Evolutionary conservation across 2,797 vertebrate species (phyloP).

Genomic region (Semotilus atromaculatus): DNA sequence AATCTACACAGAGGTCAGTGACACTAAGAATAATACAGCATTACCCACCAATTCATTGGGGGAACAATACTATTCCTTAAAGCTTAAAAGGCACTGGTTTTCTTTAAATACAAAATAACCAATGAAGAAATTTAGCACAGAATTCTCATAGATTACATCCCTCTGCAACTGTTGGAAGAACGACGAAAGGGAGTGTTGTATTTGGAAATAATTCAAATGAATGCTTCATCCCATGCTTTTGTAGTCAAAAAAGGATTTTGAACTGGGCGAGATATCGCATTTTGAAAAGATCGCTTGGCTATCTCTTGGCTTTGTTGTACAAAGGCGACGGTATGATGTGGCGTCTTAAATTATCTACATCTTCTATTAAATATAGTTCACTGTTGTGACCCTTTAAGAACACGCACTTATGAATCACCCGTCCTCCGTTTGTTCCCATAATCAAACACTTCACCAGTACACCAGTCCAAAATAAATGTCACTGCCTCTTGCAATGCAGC

Average conservation of each 20-base stretch:
- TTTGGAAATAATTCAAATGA: conserved; percentile 19
- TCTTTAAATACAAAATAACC: conserved; percentile 9
- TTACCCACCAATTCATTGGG: conserved; percentile 67
- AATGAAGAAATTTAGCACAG: conserved; percentile 2
- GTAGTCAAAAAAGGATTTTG: conserved; percentile 5
- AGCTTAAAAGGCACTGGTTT: conserved; percentile 20
- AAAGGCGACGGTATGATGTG: neutral
- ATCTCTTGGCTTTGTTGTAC: conserved; percentile 24
- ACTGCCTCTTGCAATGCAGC: conserved; percentile 46
- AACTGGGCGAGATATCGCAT: conserved; percentile 4
- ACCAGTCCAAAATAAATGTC: conserved; percentile 55
- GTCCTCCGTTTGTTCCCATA: conserved; percentile 10
- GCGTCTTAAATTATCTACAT: conserved; percentile 8
- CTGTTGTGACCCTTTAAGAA: conserved; percentile 21
- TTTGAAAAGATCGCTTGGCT: conserved; percentile 10
- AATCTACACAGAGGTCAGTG: conserved; percentile 85
- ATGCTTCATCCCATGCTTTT: conserved; percentile 9
- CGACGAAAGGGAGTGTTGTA: neutral
- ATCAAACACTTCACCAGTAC: conserved; percentile 35
- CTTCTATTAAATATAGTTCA: conserved; percentile 39
- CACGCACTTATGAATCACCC: conserved; percentile 2
- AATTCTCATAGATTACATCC: conserved; percentile 1
- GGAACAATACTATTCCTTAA: conserved; percentile 57
- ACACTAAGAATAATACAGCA: conserved; percentile 78
- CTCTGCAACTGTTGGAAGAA: conserved; percentile 13